These are phyloP conservation scores for Junonia oenone DNA, from an alignment of 2,888 invertebrate genomes.

Conservation along the genomic window DNA sequence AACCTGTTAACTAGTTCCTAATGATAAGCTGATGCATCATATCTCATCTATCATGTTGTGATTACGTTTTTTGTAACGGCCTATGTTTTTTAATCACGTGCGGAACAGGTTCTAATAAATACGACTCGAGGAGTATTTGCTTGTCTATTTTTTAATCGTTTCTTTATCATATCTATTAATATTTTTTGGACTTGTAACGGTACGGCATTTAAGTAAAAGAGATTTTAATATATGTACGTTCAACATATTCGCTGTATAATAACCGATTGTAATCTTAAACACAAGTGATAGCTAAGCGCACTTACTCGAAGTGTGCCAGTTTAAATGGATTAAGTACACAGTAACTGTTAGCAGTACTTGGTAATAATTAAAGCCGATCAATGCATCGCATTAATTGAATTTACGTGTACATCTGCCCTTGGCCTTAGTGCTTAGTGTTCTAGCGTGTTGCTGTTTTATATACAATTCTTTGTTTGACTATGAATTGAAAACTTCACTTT, in stretches of 20 bases:
- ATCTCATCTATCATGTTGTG: slow-evolving; percentile 42
- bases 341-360: slow-evolving; percentile 3
- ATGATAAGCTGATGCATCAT: slow-evolving; percentile 21
- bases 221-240: not conserved
- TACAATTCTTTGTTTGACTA: not conserved
- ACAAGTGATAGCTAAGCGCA: not conserved
- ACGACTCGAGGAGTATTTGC: not conserved
- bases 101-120: slow-evolving; percentile 34
- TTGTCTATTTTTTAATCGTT: not conserved
- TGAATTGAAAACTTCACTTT: not conserved
- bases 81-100: slow-evolving; percentile 31
- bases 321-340: slow-evolving; percentile 11
- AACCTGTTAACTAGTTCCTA: slow-evolving; percentile 14
- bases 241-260: not conserved
- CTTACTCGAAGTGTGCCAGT: not conserved
- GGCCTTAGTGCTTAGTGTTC: slow-evolving; percentile 46
- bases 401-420: slow-evolving; percentile 55
- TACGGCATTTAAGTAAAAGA: not conserved
- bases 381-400: slow-evolving; percentile 32
- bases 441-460: not conserved
- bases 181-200: not conserved
- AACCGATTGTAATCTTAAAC: not conserved
- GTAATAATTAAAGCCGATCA: slow-evolving; percentile 9
- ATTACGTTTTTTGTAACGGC: slow-evolving; percentile 22
- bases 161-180: not conserved